Percentiles rank a stretch among this genome's conserved stretches.
Evolutionary conservation across 2,797 vertebrate genomes (phyloP).

Genomic region (Acanthurus leucopareius): DNA sequence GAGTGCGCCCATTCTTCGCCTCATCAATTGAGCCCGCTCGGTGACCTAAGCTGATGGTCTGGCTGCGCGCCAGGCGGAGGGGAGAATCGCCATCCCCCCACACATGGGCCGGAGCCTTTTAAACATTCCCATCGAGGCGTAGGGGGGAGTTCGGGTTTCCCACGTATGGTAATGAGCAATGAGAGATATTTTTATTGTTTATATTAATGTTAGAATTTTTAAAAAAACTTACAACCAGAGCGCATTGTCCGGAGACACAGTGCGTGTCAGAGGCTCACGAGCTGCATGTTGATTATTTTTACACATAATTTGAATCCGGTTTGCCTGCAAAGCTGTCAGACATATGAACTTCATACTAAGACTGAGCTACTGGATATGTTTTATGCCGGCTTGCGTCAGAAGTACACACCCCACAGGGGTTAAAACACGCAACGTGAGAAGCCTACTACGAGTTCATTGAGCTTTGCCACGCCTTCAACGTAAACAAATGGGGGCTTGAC

Average conservation of each 20-base stretch:
- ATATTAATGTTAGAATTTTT: background rate
- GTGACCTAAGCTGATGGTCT: constrained; percentile 71
- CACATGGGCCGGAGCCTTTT: constrained; percentile 41
- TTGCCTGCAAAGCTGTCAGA: background rate
- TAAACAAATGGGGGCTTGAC: constrained; percentile 87
- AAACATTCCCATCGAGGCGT: constrained; percentile 28
- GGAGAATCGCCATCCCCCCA: constrained; percentile 30
- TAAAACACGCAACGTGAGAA: constrained; percentile 59
- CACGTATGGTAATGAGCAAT: constrained; percentile 22
- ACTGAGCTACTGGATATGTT: background rate
- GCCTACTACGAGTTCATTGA: constrained; percentile 83
- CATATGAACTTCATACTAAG: constrained; percentile 34
- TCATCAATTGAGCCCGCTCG: constrained; percentile 65
- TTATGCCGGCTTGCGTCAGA: constrained; percentile 48
- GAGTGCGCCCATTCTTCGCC: constrained; percentile 69
- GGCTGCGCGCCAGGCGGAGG: constrained; percentile 67
- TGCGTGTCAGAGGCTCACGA: accelerated
- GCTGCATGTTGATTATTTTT: background rate
- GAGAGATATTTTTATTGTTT: background rate
- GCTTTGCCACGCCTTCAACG: constrained; percentile 81
- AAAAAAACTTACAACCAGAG: too few relatives aligned
- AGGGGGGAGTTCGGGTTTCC: constrained; percentile 8
- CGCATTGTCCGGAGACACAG: background rate
- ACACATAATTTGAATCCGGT: background rate
- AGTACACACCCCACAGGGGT: constrained; percentile 32